Base-by-base conservation (phyloP, 2,888 invertebrate genomes). In the Stenodema calcarata region DNA sequence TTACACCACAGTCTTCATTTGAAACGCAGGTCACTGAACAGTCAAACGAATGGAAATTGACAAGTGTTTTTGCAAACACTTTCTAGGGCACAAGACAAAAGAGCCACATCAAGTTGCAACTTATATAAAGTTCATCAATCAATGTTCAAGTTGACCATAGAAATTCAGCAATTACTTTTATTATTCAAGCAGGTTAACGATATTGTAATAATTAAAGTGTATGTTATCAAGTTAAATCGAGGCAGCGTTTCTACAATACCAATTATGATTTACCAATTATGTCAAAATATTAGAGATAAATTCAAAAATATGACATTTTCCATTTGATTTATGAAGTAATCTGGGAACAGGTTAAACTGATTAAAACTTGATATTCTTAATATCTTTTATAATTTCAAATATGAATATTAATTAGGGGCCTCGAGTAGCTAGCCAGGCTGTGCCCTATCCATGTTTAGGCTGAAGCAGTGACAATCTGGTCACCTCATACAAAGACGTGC, bases 1-100 rank as follows among this genome's bases (percentile, higher is more conserved):
- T 95, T 91, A 95, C 92, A 89, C 94, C 94, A 92, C 98, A 98
- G 91, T 97, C 97, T 91, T 95, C 94, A 92, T 97, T 95, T 91
- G 93, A 94, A 91, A 94, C 94, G 94, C 98, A 98, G 94, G 95
- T 95, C 92, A 94, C 87, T 88, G 85, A 84, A 80, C 16, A 47
- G n/a, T 30, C 14, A 82, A 69, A 82, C 27, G 41, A n/a, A 80
- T 7, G 3, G 44, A 73, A 73, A 14, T 73, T 73, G 35, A 28
- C 14, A 62, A 23, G 23, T 18, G 62, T 35, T 35, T 35, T 35
- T 35, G 2, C 4, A 2, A 35, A 7, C 2, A 35, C 7, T 35
- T 4, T 35, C 7, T 35, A 4, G 35, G 4, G 7, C 35, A 7
- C 35, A 35, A 35, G 4, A 35, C 35, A 35, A 35, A 35, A 35